Conservation (phyloP, 2,113 vertebrate genomes). For the Pantherophis guttatus region DNA sequence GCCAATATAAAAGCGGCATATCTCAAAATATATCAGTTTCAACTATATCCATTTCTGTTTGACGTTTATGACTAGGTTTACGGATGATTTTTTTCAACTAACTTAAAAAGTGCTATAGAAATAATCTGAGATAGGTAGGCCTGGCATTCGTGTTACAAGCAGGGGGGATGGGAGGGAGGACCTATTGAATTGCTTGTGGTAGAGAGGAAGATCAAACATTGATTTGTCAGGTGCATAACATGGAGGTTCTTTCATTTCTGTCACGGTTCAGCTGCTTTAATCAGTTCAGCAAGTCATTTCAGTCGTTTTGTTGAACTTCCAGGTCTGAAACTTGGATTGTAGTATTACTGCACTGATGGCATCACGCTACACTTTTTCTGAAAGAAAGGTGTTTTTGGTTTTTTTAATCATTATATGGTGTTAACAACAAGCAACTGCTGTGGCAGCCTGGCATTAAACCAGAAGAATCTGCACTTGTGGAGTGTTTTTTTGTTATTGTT, state of each 20-base stretch:
- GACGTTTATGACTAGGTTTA: not conserved
- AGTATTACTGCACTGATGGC: not conserved
- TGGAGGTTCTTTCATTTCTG: not conserved
- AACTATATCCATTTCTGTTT: not conserved
- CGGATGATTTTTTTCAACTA: not conserved
- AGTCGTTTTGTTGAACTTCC: conserved; percentile 6
- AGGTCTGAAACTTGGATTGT: not conserved
- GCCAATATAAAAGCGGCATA: not conserved
- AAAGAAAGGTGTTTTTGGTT: not conserved
- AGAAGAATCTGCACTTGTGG: not conserved
- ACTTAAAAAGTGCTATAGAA: not conserved
- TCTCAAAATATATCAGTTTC: not conserved
- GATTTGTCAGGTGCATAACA: conserved; percentile 20
- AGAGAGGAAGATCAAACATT: conserved; percentile 14
- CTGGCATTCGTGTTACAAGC: not conserved
- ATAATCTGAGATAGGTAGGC: conserved; percentile 4
- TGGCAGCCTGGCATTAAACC: not conserved
- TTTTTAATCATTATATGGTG: not conserved
- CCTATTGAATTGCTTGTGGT: not conserved
- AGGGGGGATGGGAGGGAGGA: not conserved
- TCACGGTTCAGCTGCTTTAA: conserved; percentile 20
- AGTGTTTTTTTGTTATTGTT: not conserved
- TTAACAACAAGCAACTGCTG: not conserved
- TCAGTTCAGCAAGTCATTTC: conserved; percentile 19
- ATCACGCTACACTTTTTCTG: not conserved